phyloP scores from a whole-genome alignment of 2,113 vertebrate genomes.

The Mobula birostris region DNA sequence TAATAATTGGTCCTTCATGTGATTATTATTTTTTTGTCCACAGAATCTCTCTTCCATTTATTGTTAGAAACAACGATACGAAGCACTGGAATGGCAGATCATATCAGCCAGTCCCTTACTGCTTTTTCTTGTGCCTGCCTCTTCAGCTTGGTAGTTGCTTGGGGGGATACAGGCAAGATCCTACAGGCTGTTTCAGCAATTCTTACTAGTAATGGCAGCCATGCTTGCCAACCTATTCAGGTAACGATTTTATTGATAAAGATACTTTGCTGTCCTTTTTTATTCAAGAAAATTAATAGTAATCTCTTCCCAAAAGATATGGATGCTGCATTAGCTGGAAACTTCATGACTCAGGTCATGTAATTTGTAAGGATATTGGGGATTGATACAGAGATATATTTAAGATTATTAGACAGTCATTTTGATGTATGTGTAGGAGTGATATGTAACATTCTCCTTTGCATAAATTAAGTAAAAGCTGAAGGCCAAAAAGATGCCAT shows the following conservation, averaged over 20 bases:
- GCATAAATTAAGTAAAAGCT: background rate
- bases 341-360: background rate
- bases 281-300: background rate
- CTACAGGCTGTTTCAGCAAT: constrained; percentile 95
- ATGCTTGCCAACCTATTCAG: constrained; percentile 97
- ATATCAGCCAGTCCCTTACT: constrained; percentile 86
- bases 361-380: background rate
- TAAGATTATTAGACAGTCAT: background rate
- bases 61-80: constrained; percentile 93
- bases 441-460: background rate
- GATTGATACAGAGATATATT: background rate
- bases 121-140: constrained; percentile 95
- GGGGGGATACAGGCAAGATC: constrained; percentile 94
- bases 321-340: background rate
- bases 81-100: constrained; percentile 88
- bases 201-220: constrained; percentile 96
- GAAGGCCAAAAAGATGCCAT: no score
- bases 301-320: no score
- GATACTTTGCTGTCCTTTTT: background rate
- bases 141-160: constrained; percentile 93
- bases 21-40: constrained; percentile 44
- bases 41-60: constrained; percentile 94
- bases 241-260: constrained; percentile 52
- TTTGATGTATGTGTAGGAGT: background rate
- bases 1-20: background rate